Conservation (phyloP, 2,888 invertebrate genomes). For the Phengaris alcon region DNA sequence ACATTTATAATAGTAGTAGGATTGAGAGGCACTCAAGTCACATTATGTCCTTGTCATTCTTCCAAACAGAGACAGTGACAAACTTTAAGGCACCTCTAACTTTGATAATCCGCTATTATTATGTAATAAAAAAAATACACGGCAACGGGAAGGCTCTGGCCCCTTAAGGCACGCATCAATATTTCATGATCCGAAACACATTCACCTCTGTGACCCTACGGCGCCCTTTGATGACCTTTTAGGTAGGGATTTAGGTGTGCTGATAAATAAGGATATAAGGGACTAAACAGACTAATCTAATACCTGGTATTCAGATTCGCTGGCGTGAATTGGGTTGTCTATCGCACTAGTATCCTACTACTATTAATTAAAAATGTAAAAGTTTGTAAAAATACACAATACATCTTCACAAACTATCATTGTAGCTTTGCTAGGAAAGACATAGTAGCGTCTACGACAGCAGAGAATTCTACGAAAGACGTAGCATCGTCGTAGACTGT, state of each 20-base stretch:
- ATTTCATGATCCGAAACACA: conserved; percentile 24
- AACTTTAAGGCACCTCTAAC: too few relatives aligned
- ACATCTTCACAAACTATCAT: too few relatives aligned
- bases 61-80: too few relatives aligned
- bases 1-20: too few relatives aligned
- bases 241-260: conserved; percentile 5
- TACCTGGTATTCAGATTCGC: background rate
- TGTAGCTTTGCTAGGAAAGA: too few relatives aligned
- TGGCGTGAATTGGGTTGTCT: too few relatives aligned
- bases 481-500: background rate
- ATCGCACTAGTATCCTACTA: too few relatives aligned
- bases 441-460: background rate
- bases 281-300: background rate
- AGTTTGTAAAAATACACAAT: too few relatives aligned
- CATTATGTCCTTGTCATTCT: too few relatives aligned
- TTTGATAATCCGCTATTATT: too few relatives aligned
- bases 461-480: background rate
- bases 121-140: background rate
- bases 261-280: conserved; percentile 7
- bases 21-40: too few relatives aligned
- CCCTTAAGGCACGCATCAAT: background rate
- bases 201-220: conserved; percentile 25
- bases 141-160: background rate
- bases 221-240: conserved; percentile 21
- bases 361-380: too few relatives aligned